Evolutionary conservation across 2,888 invertebrate genomes (phyloP), one percentile per base, ranked within the genome.

Genomic region (Nyleta sp.): DNA sequence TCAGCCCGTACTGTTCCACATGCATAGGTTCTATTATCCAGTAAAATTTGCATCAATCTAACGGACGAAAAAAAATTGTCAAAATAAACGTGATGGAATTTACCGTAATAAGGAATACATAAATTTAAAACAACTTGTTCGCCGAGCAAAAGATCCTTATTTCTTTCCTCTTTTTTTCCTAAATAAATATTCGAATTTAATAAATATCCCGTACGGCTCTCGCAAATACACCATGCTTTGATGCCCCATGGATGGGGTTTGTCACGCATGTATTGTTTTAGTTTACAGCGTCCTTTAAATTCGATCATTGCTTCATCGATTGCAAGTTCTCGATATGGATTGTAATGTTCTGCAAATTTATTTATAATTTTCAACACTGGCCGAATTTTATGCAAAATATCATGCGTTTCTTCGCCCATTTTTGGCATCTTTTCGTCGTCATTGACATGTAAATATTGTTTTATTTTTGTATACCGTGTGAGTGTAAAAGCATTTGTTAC

Each of bases 61-160:
- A 53, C 42, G 3, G 65, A 65, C 7, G 65, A 28, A 38, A 65
- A 64, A 38, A 64, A 64, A 35, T 53, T 55, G 6, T 48, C 22
- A 46, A 46, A 46, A 11, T 46, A 46, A 20, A 46, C 3, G n/a
- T 46, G 42, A 59, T 59, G 42, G 6, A 10, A 11, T 35, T 18
- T 17, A 31, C 8, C 35, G 31, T 13, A 35, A 24, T 44, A 22
- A 5, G 48, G 20, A 18, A n/a, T 15, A 7, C 24, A 11, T 24
- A 24, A 28, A 15, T 22, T 22, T 17, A 59, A 15, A 6, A 59
- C 59, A 2, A 59, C 44, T 59, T 59, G 59, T 11, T 35, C 35
- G 4, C 35, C 35, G 35, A 35, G 35, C n/a, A 35, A 35, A 11
- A 8, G 35, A 2, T 35, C n/a, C 2, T 11, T 35, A 5, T 3